Evolutionary conservation across 2,888 invertebrate genomes (phyloP), one percentile per base, ranked within the genome.

Genomic region (Ptychoptera albimana): DNA sequence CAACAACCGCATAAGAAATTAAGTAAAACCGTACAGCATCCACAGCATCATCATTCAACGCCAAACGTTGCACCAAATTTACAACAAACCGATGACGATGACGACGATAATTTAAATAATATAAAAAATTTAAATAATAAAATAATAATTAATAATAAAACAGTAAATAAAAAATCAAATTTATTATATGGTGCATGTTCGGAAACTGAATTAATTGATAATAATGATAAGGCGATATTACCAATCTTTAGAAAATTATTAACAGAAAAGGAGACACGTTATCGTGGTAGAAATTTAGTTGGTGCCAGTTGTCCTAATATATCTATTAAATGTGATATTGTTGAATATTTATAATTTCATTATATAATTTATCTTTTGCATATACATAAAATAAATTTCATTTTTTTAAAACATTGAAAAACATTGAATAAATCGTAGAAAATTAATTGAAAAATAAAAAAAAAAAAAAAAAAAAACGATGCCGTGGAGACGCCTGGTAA

Each of bases 271-370:
- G 85, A 86, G 56, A 73, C 77, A 51, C 74, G 77, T 51, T 77
- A 76, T 52, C 57, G 64, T 7, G 63, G 63, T 3, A 61, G 63
- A 39, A 64, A 57, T 49, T 57, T 59, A 29, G 63, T 66, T 52
- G 86, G 88, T 45, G 79, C 87, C 53, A 89, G 89, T 57, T 91
- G 91, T 63, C 91, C 91, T 29, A 89, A 89, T 71, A 89, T 89
- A 69, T 88, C 89, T 49, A 89, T 92, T 56, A 91, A 91, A 69
- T 91, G 91, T 73, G 91, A 91, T 71, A 91, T 92, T 57, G 91
- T 91, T 55, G 91, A 91, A 61, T 91, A 92, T 67, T 77, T 91
- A 66, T 89, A 82, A 73, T 5, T 23, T 23, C 16, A n/a, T 34
- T n/a, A n/a, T n/a, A n/a, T n/a, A n/a, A n/a, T 11, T 9, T 9